Evolutionary conservation across 2,113 vertebrate genomes (phyloP).

Genomic region (Vulpes lagopus): DNA sequence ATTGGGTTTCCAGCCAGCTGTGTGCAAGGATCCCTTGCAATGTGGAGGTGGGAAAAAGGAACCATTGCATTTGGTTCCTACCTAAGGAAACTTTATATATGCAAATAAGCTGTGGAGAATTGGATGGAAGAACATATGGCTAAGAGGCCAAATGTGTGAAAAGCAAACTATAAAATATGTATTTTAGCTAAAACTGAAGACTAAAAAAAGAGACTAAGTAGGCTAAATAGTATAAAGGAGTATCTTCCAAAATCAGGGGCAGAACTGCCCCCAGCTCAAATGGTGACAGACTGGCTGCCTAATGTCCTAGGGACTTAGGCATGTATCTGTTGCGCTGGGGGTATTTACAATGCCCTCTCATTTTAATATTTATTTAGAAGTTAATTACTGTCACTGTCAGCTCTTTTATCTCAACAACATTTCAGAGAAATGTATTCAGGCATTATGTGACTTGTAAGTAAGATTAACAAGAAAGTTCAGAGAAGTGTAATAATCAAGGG

Average conservation of each 20-base stretch:
- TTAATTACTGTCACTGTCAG: slow-evolving; percentile 85
- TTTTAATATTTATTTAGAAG: slow-evolving; percentile 84
- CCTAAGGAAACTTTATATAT: not conserved
- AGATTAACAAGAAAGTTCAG: slow-evolving; percentile 87
- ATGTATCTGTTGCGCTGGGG: slow-evolving; percentile 47
- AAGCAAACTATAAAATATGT: slow-evolving; percentile 55
- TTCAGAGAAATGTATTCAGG: slow-evolving; percentile 85
- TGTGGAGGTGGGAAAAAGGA: not conserved
- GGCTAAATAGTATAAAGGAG: slow-evolving; percentile 27
- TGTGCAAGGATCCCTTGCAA: not conserved
- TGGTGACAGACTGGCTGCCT: not conserved
- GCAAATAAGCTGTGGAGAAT: slow-evolving; percentile 28
- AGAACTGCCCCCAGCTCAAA: not conserved
- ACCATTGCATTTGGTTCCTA: not conserved
- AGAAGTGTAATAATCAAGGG: slow-evolving; percentile 87
- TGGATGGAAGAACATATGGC: slow-evolving; percentile 55
- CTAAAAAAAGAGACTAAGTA: slow-evolving; percentile 27
- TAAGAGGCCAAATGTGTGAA: slow-evolving; percentile 62
- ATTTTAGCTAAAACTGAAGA: slow-evolving; percentile 63
- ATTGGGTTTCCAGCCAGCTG: not conserved
- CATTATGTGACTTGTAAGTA: slow-evolving; percentile 86
- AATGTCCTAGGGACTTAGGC: not conserved
- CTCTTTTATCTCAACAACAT: slow-evolving; percentile 84
- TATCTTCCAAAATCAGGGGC: not conserved
- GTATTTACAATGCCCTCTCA: slow-evolving; percentile 80